Base-by-base conservation (phyloP, 2,797 vertebrate genomes). In the Garrulus glandarius region DNA sequence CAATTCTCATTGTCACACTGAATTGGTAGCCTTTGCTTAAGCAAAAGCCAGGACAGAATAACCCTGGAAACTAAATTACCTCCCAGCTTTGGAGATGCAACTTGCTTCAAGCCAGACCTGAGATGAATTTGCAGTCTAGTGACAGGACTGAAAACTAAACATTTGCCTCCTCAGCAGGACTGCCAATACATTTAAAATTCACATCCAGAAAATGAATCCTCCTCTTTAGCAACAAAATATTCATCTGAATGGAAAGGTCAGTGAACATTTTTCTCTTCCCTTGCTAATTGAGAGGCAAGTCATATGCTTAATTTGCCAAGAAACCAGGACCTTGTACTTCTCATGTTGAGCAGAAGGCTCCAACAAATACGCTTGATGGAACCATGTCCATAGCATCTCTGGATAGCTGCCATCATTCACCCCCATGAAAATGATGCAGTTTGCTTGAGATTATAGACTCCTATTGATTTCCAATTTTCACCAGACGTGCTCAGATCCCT, bases 401-500 rank as follows among this genome's bases (percentile, higher is more conserved):
- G 74, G 87, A 96, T 69, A 82, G 80, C 89, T 97, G 97, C 95
- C 96, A 95, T 98, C 96, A 96, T 97, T 97, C 97, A 98, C 89
- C 79, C 92, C 98, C 95, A 95, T 93, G 98, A 98, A 98, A 98
- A 97, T 92, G 97, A 97, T 93, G 96, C 94, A 52, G 80, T 97
- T 98, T 98, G 95, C 95, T 98, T 96, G 95, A 24, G 96, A 98
- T 99, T 98, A 98, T 98, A 98, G 98, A 98, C 97, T 96, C 96
- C 83, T 97, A 98, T 98, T 98, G 98, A 99, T 98, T 98, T 98
- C 98, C 97, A 98, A 70, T 98, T 98, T 98, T 98, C 95, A 97
- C 97, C 96, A 98, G 97, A 92, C 96, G 60, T 96, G 97, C 97
- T 97, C 32, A 29, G 90, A 93, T 98, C 98, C 96, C 93, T 85